Conservation (phyloP, 2,888 invertebrate species). For the Dorcus parallelipipedus region DNA sequence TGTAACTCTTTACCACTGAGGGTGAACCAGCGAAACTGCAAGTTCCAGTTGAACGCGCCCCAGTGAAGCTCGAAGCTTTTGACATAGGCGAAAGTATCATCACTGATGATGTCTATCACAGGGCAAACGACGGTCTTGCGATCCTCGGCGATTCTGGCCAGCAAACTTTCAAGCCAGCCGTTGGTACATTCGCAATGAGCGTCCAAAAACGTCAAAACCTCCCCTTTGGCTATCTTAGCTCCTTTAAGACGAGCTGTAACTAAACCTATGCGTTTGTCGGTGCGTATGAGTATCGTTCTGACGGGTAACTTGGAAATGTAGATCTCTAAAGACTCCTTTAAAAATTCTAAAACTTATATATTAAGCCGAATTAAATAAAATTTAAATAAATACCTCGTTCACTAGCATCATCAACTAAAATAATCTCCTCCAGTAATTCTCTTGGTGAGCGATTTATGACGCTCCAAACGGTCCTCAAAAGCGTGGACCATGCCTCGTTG, state of each 20-base stretch:
- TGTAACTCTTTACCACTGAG: slow-evolving; percentile 64
- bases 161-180: slow-evolving; percentile 95
- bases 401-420: slow-evolving; percentile 87
- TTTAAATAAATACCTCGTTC: slow-evolving; percentile 62
- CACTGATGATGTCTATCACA: slow-evolving; percentile 96
- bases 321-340: slow-evolving; percentile 62
- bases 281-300: slow-evolving; percentile 62
- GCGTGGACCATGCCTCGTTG: slow-evolving; percentile 98
- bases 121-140: slow-evolving; percentile 94
- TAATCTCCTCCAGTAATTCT: slow-evolving; percentile 74
- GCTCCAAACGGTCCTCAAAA: slow-evolving; percentile 91
- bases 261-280: slow-evolving; percentile 67
- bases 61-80: slow-evolving; percentile 94
- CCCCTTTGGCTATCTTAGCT: slow-evolving; percentile 86
- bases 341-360: slow-evolving; percentile 52
- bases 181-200: slow-evolving; percentile 98
- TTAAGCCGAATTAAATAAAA: background rate
- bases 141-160: slow-evolving; percentile 89
- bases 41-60: slow-evolving; percentile 98
- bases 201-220: slow-evolving; percentile 94
- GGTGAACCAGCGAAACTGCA: slow-evolving; percentile 84
- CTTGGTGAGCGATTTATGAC: slow-evolving; percentile 85
- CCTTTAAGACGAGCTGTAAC: slow-evolving; percentile 83
- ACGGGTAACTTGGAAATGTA: slow-evolving; percentile 63
- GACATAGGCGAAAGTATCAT: slow-evolving; percentile 92